Conservation (phyloP, 2,888 invertebrate species). For the Rapana venosa region DNA sequence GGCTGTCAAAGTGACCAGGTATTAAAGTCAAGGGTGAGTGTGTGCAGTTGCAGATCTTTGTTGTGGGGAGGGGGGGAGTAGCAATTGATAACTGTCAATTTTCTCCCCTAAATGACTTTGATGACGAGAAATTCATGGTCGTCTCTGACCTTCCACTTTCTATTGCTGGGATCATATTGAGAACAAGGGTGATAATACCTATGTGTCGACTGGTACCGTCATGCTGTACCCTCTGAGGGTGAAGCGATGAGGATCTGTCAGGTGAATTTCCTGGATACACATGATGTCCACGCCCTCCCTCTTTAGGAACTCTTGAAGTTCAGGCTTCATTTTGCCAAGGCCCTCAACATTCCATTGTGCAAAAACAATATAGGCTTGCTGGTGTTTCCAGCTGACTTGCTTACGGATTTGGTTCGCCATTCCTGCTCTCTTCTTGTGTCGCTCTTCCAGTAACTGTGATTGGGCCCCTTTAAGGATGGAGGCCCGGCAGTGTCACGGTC, state of each 20-base stretch:
- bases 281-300: not conserved
- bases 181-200: not conserved
- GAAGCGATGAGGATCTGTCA: constrained; percentile 1
- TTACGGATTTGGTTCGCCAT: not conserved
- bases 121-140: not conserved
- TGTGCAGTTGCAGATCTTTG: not conserved
- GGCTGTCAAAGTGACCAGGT: not conserved
- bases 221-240: constrained; percentile 2
- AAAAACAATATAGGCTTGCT: not conserved
- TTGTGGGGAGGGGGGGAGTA: not conserved
- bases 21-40: not conserved
- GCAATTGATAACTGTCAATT: not conserved
- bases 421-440: constrained; percentile 16
- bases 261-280: not conserved
- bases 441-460: not conserved
- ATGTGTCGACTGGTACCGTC: not conserved
- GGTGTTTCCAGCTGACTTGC: constrained; percentile 2
- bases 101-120: not conserved
- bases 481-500: not conserved
- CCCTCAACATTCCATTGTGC: constrained; percentile 6
- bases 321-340: not conserved
- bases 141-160: not conserved
- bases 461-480: constrained; percentile 14
- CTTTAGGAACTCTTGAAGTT: not conserved
- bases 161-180: not conserved